Evolutionary conservation across 2,113 vertebrate species (phyloP).

Genomic region (Ciconia boyciana): DNA sequence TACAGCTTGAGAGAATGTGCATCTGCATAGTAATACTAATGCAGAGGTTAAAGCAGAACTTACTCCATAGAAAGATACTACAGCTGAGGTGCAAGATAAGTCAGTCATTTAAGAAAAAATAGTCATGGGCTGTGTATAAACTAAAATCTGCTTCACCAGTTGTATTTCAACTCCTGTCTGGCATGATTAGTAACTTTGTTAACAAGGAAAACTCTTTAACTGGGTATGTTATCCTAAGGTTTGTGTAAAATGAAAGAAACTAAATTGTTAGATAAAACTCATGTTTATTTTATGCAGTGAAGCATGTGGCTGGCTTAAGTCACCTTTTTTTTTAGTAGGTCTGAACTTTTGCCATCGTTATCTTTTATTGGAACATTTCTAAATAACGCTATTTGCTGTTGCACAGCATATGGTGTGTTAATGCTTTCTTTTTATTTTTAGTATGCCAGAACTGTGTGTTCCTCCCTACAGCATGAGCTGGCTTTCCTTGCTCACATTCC

Average conservation of each 20-base stretch:
- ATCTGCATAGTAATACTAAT: background rate
- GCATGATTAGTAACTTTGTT: background rate
- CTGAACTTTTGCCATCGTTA: background rate
- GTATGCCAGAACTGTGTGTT: slow-evolving; percentile 38
- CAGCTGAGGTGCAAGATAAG: background rate
- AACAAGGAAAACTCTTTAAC: background rate
- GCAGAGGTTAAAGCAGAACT: background rate
- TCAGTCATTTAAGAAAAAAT: background rate
- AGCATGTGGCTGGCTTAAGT: background rate
- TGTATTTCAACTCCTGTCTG: background rate
- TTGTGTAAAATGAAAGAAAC: background rate
- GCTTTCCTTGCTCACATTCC: slow-evolving; percentile 45
- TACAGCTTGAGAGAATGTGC: background rate
- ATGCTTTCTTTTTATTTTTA: slow-evolving; percentile 64
- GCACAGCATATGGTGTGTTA: slow-evolving; percentile 11
- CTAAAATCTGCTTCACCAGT: background rate
- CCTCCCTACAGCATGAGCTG: slow-evolving; percentile 32
- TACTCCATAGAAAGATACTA: background rate
- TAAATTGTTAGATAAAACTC: background rate
- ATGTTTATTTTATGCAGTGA: background rate
- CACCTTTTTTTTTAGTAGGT: background rate
- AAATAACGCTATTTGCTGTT: background rate
- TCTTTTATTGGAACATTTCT: background rate
- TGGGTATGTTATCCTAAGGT: background rate
- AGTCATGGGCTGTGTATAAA: background rate